Conservation (phyloP, 1,140 invertebrate genomes). For the Coboldia fuscipes region DNA sequence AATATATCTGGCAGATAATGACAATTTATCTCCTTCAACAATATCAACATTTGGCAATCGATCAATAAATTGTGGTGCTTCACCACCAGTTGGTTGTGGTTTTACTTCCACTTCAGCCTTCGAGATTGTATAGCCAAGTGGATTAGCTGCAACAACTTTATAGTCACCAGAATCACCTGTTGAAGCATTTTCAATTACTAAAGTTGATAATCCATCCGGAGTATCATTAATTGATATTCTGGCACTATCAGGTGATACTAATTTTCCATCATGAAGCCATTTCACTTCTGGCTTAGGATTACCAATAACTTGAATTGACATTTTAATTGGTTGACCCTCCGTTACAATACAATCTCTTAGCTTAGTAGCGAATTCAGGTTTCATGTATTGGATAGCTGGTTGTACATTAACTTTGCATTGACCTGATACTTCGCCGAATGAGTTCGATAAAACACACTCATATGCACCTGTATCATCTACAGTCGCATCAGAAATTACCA, state of each 20-base stretch:
- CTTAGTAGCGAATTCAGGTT: too few relatives aligned
- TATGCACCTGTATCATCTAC: too few relatives aligned
- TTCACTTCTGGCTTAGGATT: conserved; percentile 82
- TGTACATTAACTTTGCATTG: too few relatives aligned
- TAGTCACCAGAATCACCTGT: conserved; percentile 61
- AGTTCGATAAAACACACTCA: too few relatives aligned
- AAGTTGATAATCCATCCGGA: conserved; percentile 48
- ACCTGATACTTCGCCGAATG: too few relatives aligned
- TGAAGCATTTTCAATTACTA: conserved; percentile 46
- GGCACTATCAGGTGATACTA: conserved; percentile 26
- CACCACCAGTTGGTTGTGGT: conserved; percentile 27
- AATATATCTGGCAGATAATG: conserved; percentile 30
- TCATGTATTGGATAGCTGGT: too few relatives aligned
- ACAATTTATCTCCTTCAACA: conserved; percentile 28
- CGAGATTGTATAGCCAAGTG: conserved; percentile 54
- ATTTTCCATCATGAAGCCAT: conserved; percentile 68
- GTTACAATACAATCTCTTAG: conserved; percentile 43
- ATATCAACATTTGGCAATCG: conserved; percentile 38
- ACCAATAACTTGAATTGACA: conserved; percentile 68
- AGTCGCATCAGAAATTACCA: too few relatives aligned
- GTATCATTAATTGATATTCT: conserved; percentile 33
- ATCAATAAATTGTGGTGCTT: conserved; percentile 45
- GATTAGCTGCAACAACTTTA: conserved; percentile 47
- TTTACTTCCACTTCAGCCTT: conserved; percentile 84
- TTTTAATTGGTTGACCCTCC: conserved; percentile 46